Evolutionary conservation across 2,113 vertebrate species (phyloP).

Genomic region (Gila orcuttii): DNA sequence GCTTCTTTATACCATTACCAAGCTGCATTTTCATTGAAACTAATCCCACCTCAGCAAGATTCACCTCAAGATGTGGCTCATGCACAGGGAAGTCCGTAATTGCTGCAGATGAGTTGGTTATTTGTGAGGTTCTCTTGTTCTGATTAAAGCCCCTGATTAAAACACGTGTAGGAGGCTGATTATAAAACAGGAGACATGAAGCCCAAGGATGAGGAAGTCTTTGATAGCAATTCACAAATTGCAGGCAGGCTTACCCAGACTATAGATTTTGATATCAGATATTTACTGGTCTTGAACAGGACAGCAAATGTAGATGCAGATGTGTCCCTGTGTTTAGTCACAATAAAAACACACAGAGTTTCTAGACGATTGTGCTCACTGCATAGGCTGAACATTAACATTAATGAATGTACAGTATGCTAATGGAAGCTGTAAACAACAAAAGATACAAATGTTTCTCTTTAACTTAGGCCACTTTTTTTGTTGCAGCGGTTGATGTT

Average conservation of each 20-base stretch:
- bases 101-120: constrained; percentile 41
- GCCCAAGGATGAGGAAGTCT: constrained; percentile 37
- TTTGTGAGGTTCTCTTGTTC: constrained; percentile 41
- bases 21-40: constrained; percentile 10
- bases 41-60: constrained; percentile 25
- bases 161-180: constrained; percentile 48
- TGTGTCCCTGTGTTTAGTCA: neutral
- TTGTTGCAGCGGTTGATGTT: too few species aligned
- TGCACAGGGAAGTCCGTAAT: constrained; percentile 20
- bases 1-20: constrained; percentile 15
- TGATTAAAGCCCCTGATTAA: constrained; percentile 55
- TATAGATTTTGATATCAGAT: constrained; percentile 13
- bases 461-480: neutral
- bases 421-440: neutral
- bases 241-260: constrained; percentile 14
- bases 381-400: neutral
- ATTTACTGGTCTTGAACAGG: neutral
- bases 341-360: neutral
- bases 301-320: neutral
- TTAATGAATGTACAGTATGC: neutral
- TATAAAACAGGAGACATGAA: constrained; percentile 42
- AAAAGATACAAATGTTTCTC: too few species aligned
- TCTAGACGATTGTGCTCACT: neutral
- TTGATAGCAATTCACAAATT: constrained; percentile 47
- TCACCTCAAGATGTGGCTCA: constrained; percentile 23